Evolutionary conservation across 2,797 vertebrate genomes (phyloP).

Genomic region (Falco cherrug): DNA sequence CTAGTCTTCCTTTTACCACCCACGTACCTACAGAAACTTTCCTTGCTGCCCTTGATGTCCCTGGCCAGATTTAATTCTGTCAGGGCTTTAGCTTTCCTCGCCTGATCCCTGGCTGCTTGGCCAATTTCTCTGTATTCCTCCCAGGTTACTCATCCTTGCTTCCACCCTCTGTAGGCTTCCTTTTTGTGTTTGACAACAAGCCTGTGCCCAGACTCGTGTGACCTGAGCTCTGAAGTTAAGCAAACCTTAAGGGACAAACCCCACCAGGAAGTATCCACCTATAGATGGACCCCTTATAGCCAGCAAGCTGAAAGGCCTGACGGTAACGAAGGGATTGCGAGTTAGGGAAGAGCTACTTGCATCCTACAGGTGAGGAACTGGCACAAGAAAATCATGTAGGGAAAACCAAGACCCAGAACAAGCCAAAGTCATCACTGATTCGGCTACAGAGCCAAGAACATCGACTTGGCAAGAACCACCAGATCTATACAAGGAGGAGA

Average conservation of each 20-base stretch:
- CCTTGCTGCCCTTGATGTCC: too few relatives aligned
- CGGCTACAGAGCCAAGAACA: constrained; percentile 9
- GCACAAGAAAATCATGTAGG: background rate
- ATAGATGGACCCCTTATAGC: rapidly evolving
- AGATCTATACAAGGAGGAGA: background rate
- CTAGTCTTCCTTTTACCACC: too few relatives aligned
- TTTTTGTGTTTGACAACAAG: too few relatives aligned
- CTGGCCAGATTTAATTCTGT: too few relatives aligned
- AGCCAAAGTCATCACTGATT: constrained; percentile 6
- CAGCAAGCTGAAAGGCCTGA: rapidly evolving
- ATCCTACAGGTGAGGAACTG: background rate
- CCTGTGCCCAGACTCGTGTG: background rate
- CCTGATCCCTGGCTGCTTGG: too few relatives aligned
- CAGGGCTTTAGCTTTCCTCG: too few relatives aligned
- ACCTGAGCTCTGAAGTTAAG: background rate
- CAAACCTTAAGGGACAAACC: background rate
- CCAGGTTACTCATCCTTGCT: too few relatives aligned
- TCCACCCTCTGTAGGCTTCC: too few relatives aligned
- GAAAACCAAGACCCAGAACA: background rate
- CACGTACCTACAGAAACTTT: too few relatives aligned
- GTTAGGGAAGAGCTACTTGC: background rate
- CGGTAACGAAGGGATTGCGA: rapidly evolving
- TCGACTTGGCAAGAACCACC: constrained; percentile 7
- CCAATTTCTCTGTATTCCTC: too few relatives aligned
- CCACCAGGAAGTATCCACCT: rapidly evolving